A percentile compares a stretch with the other conserved stretches of the same genome.
Conservation (phyloP, 23 tunicate genomes). For the Oikopleura dioica region DNA sequence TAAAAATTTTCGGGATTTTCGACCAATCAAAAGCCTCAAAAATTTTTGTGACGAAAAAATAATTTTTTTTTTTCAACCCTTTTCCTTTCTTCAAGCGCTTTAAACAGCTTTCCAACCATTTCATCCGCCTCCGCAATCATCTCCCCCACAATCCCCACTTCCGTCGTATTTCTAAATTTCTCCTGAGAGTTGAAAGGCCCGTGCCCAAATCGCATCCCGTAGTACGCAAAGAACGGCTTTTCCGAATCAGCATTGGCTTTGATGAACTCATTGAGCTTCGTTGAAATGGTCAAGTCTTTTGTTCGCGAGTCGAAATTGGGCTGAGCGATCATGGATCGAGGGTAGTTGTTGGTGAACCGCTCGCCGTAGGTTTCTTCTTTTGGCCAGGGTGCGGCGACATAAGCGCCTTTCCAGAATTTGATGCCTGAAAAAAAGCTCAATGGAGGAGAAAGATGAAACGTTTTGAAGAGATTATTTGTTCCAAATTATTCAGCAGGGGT, state of each 20-base stretch:
- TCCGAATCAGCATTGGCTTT: neutral
- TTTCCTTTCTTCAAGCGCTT: neutral
- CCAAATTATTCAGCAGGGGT: too few relatives aligned
- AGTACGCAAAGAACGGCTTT: neutral
- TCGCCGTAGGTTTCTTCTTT: neutral
- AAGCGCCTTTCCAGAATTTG: neutral
- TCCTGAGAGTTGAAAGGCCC: neutral
- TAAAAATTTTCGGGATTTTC: too few relatives aligned
- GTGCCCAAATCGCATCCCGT: neutral
- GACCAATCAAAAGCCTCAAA: too few relatives aligned
- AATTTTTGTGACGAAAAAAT: too few relatives aligned
- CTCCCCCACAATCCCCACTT: slow-evolving; percentile 3
- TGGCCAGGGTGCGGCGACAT: neutral
- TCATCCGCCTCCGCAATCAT: slow-evolving; percentile 11
- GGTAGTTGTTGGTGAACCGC: neutral
- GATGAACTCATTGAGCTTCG: neutral
- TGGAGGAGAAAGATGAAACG: too few relatives aligned
- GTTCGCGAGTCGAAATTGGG: neutral
- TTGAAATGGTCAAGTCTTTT: neutral
- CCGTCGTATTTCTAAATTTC: neutral
- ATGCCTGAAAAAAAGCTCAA: neutral
- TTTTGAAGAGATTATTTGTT: too few relatives aligned
- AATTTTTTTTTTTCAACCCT: neutral
- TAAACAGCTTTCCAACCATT: neutral
- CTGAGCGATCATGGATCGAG: neutral